Evolutionary conservation across 2,888 invertebrate genomes (phyloP).

Genomic region (Drosophila tanythrix): DNA sequence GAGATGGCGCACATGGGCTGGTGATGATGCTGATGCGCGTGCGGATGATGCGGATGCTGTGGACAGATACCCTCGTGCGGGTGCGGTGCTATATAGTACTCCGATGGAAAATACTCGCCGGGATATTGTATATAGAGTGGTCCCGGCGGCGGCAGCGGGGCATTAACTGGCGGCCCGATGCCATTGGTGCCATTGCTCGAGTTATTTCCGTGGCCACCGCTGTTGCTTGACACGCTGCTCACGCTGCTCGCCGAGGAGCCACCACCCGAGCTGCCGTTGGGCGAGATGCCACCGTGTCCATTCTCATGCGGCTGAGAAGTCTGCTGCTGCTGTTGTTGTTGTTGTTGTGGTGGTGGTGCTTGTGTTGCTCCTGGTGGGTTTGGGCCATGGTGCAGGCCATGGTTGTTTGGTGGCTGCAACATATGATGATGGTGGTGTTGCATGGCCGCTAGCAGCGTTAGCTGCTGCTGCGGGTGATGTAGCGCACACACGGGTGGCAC

Average conservation of each 20-base stretch:
- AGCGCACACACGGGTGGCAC: conserved; percentile 82
- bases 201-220: conserved; percentile 56
- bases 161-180: conserved; percentile 65
- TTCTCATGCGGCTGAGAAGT: conserved; percentile 66
- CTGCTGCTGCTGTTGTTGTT: conserved; percentile 46
- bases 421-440: conserved; percentile 78
- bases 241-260: conserved; percentile 76
- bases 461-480: conserved; percentile 77
- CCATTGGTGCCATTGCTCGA: conserved; percentile 74
- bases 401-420: conserved; percentile 48
- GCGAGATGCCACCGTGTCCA: conserved; percentile 66
- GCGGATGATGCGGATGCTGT: conserved; percentile 85
- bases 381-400: conserved; percentile 43
- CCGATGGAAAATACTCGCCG: conserved; percentile 84
- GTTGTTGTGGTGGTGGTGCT: conserved; percentile 40
- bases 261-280: conserved; percentile 62
- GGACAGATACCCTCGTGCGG: conserved; percentile 86
- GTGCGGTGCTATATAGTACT: conserved; percentile 84
- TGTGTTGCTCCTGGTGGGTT: conserved; percentile 51
- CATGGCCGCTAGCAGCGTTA: conserved; percentile 81
- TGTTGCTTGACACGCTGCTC: conserved; percentile 72
- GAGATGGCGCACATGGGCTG: conserved; percentile 90
- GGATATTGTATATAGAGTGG: conserved; percentile 84
- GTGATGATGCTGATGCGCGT: conserved; percentile 84
- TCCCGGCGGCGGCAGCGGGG: conserved; percentile 73